Conservation (phyloP, 2,113 vertebrate genomes). For the Forbesichthys papilliferus region DNA sequence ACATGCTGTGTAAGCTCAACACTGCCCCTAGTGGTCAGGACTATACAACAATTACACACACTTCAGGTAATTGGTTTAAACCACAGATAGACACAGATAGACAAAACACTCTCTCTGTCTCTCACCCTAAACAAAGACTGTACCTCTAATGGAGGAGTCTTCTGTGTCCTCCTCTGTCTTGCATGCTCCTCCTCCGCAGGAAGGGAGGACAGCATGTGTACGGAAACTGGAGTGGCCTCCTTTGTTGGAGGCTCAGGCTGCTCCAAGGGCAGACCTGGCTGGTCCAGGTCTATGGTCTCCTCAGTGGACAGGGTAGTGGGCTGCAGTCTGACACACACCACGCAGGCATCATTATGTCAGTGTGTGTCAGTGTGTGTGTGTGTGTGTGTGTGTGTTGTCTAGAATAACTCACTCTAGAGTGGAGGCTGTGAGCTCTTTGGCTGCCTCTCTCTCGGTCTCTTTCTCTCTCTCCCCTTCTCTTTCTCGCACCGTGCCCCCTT, state of each 20-base stretch:
- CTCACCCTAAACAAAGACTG: background rate
- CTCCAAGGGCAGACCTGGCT: slow-evolving; percentile 17
- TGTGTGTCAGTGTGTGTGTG: background rate
- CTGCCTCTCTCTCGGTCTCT: slow-evolving; percentile 22
- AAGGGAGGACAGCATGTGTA: slow-evolving; percentile 1
- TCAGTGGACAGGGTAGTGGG: slow-evolving; percentile 33
- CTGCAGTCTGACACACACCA: slow-evolving; percentile 48
- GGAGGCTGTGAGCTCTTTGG: slow-evolving; percentile 40
- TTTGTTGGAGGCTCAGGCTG: slow-evolving; percentile 15
- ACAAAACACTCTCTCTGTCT: no score
- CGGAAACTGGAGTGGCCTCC: slow-evolving; percentile 44
- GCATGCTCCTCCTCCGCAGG: background rate
- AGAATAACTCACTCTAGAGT: slow-evolving; percentile 49
- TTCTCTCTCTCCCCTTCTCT: no score
- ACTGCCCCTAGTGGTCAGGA: no score
- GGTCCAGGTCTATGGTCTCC: slow-evolving; percentile 48
- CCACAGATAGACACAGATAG: slow-evolving; percentile 17
- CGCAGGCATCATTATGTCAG: slow-evolving; percentile 4
- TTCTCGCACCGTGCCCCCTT: background rate
- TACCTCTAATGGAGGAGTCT: slow-evolving; percentile 35
- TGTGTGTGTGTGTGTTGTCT: background rate
- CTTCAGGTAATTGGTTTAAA: background rate
- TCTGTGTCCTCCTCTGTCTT: background rate
- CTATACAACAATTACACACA: no score
- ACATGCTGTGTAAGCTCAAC: no score